Evolutionary conservation across 2,797 vertebrate genomes (phyloP).

Genomic region (Sebastiscus albofasciatus): DNA sequence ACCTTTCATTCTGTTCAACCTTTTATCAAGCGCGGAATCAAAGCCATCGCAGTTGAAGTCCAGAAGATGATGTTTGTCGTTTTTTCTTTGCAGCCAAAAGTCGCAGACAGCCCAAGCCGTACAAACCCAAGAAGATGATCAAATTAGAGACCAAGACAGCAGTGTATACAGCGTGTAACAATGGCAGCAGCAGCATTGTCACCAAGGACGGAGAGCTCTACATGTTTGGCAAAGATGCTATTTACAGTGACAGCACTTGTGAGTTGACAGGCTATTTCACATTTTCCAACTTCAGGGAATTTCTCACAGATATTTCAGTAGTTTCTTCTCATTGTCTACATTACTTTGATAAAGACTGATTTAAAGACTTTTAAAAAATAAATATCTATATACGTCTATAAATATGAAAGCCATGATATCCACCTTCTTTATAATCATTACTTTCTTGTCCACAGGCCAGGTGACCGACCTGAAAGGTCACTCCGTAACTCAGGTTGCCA

Average conservation of each 20-base stretch:
- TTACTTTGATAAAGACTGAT: not conserved
- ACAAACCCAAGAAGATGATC: constrained; percentile 99
- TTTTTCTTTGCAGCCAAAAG: constrained; percentile 89
- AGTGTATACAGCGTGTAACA: constrained; percentile 95
- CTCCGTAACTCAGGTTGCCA: constrained; percentile 97
- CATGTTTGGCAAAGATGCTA: constrained; percentile 99
- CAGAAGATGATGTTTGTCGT: not conserved
- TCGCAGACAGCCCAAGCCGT: constrained; percentile 96
- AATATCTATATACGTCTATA: not conserved
- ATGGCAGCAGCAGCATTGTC: constrained; percentile 97
- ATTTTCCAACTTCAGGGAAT: not conserved
- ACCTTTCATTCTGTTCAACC: not conserved
- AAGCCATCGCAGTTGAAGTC: not conserved
- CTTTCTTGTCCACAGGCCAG: constrained; percentile 84
- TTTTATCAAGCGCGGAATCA: not conserved
- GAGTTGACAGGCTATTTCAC: constrained; percentile 73
- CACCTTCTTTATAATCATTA: not conserved
- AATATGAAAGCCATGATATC: not conserved
- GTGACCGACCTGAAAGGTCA: constrained; percentile 98
- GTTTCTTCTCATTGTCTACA: not conserved
- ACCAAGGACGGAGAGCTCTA: constrained; percentile 99
- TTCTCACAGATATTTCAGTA: not conserved
- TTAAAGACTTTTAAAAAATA: not conserved
- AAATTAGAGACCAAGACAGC: constrained; percentile 98
- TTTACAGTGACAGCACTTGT: constrained; percentile 99